Percentiles rank a stretch among this genome's conserved stretches.
Evolutionary conservation across 2,113 vertebrate genomes (phyloP).

Genomic region (Aspidoscelis tigris): DNA sequence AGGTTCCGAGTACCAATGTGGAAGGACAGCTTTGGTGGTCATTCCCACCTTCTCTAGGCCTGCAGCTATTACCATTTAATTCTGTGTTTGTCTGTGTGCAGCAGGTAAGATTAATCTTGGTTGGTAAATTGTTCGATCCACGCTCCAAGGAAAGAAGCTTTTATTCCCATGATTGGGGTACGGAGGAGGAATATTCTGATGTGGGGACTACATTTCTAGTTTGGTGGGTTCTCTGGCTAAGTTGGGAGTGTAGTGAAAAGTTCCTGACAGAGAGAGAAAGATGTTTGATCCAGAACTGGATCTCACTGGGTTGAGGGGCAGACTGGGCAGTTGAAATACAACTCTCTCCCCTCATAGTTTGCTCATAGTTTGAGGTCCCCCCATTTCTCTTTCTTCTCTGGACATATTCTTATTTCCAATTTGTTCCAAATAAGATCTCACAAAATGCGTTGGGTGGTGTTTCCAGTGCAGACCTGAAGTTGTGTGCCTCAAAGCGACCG

Average conservation of each 20-base stretch:
- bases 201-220: too few species aligned
- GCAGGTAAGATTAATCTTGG: neutral
- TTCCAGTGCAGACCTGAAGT: neutral
- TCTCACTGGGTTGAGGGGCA: neutral
- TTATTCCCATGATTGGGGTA: neutral
- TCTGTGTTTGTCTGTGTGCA: conserved; percentile 12
- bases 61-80: neutral
- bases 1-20: conserved; percentile 59
- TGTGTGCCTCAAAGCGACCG: neutral
- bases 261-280: neutral
- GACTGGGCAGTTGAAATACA: neutral
- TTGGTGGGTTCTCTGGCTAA: neutral
- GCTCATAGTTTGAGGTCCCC: neutral
- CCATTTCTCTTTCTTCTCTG: neutral
- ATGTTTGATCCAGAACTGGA: neutral
- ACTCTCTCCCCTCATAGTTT: too few species aligned
- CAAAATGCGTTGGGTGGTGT: neutral
- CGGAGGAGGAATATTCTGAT: neutral
- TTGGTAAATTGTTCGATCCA: neutral
- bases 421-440: neutral
- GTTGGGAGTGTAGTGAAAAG: neutral
- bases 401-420: neutral
- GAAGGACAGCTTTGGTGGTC: neutral
- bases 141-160: conserved; percentile 2
- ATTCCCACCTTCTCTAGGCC: neutral